phyloP scores from a whole-genome alignment of 2,797 vertebrate genomes.

The Acanthurus lineatus region DNA sequence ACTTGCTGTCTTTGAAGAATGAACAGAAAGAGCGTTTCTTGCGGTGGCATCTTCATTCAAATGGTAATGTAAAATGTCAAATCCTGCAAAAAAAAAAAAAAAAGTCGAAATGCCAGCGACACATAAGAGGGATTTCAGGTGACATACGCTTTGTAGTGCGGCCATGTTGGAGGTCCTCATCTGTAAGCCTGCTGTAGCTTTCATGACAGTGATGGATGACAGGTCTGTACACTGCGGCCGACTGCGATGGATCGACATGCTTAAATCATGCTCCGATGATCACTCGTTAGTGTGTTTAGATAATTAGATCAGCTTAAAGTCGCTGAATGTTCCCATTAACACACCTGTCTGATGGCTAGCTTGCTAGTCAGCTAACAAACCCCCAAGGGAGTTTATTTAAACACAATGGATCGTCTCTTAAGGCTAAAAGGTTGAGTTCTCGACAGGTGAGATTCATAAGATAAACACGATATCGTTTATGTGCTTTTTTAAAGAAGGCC shows the following conservation, averaged over 20 bases:
- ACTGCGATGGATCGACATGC: background rate
- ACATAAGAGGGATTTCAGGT: slow-evolving; percentile 50
- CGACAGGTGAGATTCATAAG: background rate
- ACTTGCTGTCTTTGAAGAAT: slow-evolving; percentile 27
- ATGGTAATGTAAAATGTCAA: slow-evolving; percentile 65
- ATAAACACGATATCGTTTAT: background rate
- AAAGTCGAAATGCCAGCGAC: slow-evolving; percentile 52
- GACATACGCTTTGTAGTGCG: slow-evolving; percentile 50
- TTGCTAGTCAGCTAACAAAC: background rate
- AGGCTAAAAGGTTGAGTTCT: background rate
- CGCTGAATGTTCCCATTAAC: slow-evolving; percentile 1
- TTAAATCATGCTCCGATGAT: slow-evolving; percentile 23
- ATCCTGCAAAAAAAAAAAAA: slow-evolving; percentile 44
- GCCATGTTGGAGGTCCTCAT: slow-evolving; percentile 35
- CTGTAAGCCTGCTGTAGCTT: slow-evolving; percentile 24
- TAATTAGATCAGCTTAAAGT: slow-evolving; percentile 12
- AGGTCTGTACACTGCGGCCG: background rate
- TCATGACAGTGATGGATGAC: slow-evolving; percentile 47
- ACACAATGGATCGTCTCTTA: background rate
- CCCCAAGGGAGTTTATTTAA: background rate
- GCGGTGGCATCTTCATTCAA: slow-evolving; percentile 41
- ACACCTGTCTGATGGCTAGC: background rate
- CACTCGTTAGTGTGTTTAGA: slow-evolving; percentile 21
- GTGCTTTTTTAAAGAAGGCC: background rate
- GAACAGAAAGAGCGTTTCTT: slow-evolving; percentile 16